phyloP scores from a whole-genome alignment of 37 sponge, comb jelly and placozoan genomes.

The Agelas oroides region DNA sequence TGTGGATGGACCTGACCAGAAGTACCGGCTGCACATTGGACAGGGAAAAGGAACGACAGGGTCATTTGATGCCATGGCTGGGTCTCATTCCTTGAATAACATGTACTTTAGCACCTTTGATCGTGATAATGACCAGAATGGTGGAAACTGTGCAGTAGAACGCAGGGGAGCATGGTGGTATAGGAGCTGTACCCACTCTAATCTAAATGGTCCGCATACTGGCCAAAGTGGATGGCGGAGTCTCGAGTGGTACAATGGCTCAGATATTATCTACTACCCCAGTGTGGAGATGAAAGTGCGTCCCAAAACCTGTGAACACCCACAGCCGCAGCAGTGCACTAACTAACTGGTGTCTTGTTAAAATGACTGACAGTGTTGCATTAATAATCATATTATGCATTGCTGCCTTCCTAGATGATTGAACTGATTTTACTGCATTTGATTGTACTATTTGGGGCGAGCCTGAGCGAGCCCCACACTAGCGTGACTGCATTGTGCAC shows the following conservation, averaged over 20 bases:
- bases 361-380: too few species aligned
- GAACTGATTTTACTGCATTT: too few species aligned
- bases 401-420: too few species aligned
- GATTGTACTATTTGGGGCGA: too few species aligned
- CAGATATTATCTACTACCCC: not conserved
- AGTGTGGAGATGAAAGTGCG: constrained; percentile 15
- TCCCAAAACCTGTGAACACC: constrained; percentile 52
- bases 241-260: not conserved
- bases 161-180: constrained; percentile 3
- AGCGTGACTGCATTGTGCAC: too few species aligned
- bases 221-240: not conserved
- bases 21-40: constrained; percentile 32
- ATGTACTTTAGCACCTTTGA: constrained; percentile 38
- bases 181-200: not conserved
- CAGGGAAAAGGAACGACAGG: not conserved
- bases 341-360: too few species aligned
- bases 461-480: too few species aligned
- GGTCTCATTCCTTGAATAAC: not conserved
- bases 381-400: too few species aligned
- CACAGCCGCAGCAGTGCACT: too few species aligned
- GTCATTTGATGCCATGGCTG: constrained; percentile 21
- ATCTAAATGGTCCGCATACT: not conserved
- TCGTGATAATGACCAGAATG: not conserved
- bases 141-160: not conserved
- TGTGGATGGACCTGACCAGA: constrained; percentile 26